phyloP scores from a whole-genome alignment of 2,797 vertebrate species.

The Molossus molossus region DNA sequence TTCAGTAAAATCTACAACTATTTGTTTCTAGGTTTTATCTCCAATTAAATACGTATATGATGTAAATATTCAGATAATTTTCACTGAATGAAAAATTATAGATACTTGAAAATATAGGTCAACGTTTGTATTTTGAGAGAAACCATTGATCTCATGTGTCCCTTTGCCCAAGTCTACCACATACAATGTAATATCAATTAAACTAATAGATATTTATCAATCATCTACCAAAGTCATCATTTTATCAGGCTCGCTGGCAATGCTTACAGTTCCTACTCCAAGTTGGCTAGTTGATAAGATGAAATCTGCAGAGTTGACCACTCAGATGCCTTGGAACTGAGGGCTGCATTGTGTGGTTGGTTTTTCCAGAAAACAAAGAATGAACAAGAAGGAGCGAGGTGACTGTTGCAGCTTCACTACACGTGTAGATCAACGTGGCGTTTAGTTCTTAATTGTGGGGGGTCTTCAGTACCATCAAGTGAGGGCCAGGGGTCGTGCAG shows the following conservation, averaged over 20 bases:
- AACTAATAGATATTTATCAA: background rate
- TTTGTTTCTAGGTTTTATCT: conserved; percentile 22
- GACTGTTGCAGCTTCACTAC: background rate
- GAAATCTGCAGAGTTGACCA: background rate
- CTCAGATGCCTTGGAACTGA: background rate
- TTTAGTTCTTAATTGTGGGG: background rate
- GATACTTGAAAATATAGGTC: background rate
- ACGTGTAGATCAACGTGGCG: background rate
- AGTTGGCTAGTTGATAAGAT: background rate
- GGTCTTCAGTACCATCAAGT: too few relatives aligned
- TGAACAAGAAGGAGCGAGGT: background rate
- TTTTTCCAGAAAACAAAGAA: background rate
- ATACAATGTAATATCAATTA: background rate
- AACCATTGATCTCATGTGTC: background rate
- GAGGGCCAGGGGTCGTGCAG: accelerated
- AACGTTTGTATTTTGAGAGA: conserved; percentile 1
- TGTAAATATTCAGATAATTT: background rate
- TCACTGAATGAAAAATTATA: background rate
- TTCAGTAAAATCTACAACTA: conserved; percentile 17
- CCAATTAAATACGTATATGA: background rate
- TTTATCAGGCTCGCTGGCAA: background rate
- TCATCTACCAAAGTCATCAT: background rate
- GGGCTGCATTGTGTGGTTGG: background rate
- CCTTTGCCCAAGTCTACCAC: background rate
- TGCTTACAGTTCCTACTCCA: background rate